Conservation (phyloP, 2,888 invertebrate species). For the Drosophila nr. perissopoda region DNA sequence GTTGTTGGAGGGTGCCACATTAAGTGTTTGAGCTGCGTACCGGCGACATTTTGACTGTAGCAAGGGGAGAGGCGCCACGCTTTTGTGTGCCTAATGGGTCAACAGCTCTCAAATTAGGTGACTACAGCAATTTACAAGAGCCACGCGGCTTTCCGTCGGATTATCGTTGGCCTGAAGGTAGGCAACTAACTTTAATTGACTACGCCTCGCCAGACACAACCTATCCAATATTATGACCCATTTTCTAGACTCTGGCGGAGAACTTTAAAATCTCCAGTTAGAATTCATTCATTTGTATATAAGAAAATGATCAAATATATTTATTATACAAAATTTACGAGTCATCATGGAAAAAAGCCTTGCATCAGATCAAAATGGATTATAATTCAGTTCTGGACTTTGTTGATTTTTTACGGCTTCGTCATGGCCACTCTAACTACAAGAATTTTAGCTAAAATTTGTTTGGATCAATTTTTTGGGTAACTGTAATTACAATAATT, state of each 20-base stretch:
- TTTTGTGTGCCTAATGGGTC: conserved; percentile 69
- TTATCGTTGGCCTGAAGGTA: conserved; percentile 59
- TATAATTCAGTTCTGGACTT: neutral
- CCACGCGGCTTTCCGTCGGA: conserved; percentile 62
- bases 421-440: too few relatives aligned
- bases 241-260: neutral
- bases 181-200: conserved; percentile 59
- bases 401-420: neutral
- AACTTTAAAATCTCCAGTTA: neutral
- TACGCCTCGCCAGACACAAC: conserved; percentile 4
- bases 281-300: neutral
- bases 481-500: too few relatives aligned
- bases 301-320: neutral
- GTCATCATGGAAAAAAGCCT: neutral
- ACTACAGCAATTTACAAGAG: conserved; percentile 69
- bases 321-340: neutral
- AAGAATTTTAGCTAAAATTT: neutral
- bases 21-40: conserved; percentile 57
- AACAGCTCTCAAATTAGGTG: conserved; percentile 79
- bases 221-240: neutral
- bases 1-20: conserved; percentile 25
- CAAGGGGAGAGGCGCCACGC: conserved; percentile 19
- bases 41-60: conserved; percentile 15
- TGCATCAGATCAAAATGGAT: neutral
- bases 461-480: neutral